These are phyloP conservation scores for Odontomyia ornata DNA, from an alignment of 2,888 invertebrate species.

Conservation along the genomic window DNA sequence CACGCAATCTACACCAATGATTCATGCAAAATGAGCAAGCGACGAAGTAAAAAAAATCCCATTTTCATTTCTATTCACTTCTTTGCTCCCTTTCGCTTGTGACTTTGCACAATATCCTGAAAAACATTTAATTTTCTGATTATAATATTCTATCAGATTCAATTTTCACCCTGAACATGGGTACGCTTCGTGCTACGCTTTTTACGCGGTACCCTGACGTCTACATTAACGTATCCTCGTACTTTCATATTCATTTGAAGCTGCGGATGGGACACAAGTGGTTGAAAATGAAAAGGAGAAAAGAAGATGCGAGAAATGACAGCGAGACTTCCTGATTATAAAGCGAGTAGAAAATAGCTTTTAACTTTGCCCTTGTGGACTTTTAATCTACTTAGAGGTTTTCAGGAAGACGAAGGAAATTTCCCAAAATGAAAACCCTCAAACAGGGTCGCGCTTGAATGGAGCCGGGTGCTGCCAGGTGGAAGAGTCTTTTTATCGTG, in stretches of 20 bases:
- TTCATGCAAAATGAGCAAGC: slow-evolving; percentile 5
- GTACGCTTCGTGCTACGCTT: neutral
- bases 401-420: neutral
- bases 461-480: neutral
- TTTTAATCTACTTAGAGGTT: slow-evolving; percentile 38
- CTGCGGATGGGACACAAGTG: neutral
- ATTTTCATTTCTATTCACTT: neutral
- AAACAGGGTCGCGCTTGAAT: neutral
- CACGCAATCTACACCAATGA: neutral
- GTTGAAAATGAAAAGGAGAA: neutral
- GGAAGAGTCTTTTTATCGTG: neutral
- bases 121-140: slow-evolving; percentile 25
- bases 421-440: neutral
- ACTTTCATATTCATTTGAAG: too few relatives aligned
- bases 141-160: slow-evolving; percentile 18
- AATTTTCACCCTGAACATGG: slow-evolving; percentile 10
- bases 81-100: neutral
- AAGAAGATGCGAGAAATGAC: neutral
- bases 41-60: neutral
- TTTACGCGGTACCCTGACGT: too few relatives aligned
- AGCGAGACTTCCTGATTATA: slow-evolving; percentile 32
- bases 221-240: too few relatives aligned
- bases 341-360: slow-evolving; percentile 37
- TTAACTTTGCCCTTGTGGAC: slow-evolving; percentile 29
- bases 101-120: slow-evolving; percentile 11